Base-by-base conservation (phyloP, 2,888 invertebrate genomes). In the Chymomyza caudatula region DNA sequence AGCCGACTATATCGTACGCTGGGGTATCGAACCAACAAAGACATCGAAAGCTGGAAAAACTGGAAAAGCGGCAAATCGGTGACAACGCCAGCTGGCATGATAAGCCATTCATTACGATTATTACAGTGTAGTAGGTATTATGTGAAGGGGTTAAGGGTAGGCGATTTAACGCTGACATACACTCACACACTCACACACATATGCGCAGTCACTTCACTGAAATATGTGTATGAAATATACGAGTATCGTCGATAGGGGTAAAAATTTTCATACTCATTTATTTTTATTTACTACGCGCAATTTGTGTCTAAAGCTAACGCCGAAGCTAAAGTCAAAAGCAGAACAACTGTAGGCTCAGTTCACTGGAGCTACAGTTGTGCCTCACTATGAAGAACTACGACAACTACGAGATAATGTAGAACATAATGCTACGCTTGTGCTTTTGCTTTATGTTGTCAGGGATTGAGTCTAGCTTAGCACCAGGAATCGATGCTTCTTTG, bases 51-150 rank as follows among this genome's bases (percentile, higher is more conserved):
- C 60, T 25, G 11, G 59, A 61, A 61, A 66, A 55, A 63, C 53
- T 29, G 37, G 13, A 37, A 37, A 22, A 44, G 59, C 71, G 70
- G 77, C 66, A 83, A 82, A 82, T 83, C 74, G 78, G 79, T 84
- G 83, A 84, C 84, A 84, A 79, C 77, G 86, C 82, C 83, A 84
- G 85, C 86, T 84, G 83, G 84, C 84, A 82, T 85, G 83, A 84
- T 85, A 86, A 82, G 82, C 82, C 84, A 84, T 86, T 84, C 86
- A 86, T 84, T 84, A 86, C 79, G 84, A 86, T 86, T 86, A 84
- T 84, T 85, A 84, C 71, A 62, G 70, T 57, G 71, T 59, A 43
- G 42, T 69, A 67, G 22, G 65, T 29, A n/a, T n/a, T n/a, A n/a
- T n/a, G n/a, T n/a, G n/a, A n/a, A n/a, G n/a, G n/a, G n/a, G n/a